These are phyloP conservation scores for Bilobella aurantiaca DNA, from an alignment of 1,140 invertebrate genomes.

Conservation along the genomic window DNA sequence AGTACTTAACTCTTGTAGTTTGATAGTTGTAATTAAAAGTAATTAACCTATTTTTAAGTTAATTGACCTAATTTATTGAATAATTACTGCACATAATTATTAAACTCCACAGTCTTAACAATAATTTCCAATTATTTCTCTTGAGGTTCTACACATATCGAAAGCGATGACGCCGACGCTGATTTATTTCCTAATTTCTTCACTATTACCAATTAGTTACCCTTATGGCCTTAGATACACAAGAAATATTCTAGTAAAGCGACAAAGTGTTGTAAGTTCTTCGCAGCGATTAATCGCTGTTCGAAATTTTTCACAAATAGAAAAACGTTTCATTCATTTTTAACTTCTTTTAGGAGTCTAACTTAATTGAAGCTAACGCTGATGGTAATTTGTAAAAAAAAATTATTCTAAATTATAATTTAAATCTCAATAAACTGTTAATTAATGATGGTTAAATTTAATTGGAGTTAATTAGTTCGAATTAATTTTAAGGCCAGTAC, in stretches of 20 bases:
- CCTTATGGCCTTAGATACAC: not conserved
- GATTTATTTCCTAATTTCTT: not conserved
- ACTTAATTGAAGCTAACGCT: constrained; percentile 1
- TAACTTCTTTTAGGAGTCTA: not conserved
- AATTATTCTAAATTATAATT: constrained; percentile 1
- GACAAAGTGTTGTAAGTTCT: not conserved
- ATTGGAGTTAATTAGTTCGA: no score
- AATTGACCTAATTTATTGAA: no score
- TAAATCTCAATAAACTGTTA: not conserved
- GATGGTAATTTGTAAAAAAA: not conserved
- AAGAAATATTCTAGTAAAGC: not conserved
- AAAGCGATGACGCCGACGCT: no score
- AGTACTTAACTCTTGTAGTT: not conserved
- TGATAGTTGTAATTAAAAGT: not conserved
- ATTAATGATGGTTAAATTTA: not conserved
- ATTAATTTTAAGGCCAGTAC: constrained; percentile 20
- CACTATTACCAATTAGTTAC: not conserved
- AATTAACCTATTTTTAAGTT: not conserved
- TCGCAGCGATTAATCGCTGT: not conserved
- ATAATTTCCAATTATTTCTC: no score
- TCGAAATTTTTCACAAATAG: no score
- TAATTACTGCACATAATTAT: no score
- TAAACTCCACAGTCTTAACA: no score
- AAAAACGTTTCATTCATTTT: not conserved
- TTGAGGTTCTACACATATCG: no score